Percentiles rank a stretch among this genome's conserved stretches.
phyloP scores from a whole-genome alignment of 2,797 vertebrate genomes.

The Borostomias antarcticus region DNA sequence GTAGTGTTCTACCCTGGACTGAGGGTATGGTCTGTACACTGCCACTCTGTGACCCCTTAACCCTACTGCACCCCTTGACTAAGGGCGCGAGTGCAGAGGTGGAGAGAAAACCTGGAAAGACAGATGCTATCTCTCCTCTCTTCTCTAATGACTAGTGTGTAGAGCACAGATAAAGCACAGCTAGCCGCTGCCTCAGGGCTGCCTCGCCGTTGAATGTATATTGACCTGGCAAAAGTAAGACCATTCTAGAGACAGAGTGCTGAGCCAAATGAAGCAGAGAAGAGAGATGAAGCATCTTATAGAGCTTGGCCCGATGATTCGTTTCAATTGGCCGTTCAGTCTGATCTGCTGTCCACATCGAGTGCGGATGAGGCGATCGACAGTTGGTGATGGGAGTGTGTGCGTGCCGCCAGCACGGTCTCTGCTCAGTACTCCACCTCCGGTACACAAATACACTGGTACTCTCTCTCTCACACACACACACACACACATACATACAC shows the following conservation, averaged over 20 bases:
- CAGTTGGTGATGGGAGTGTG: conserved; percentile 24
- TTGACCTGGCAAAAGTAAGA: conserved; percentile 20
- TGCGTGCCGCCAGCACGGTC: background rate
- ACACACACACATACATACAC: too few species aligned
- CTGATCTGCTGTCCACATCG: background rate
- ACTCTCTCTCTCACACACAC: conserved; percentile 4
- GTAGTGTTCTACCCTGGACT: conserved; percentile 37
- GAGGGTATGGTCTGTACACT: conserved; percentile 37
- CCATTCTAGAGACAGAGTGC: conserved; percentile 17
- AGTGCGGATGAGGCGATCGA: conserved; percentile 32
- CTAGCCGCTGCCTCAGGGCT: conserved; percentile 14
- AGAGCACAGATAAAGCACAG: conserved; percentile 40
- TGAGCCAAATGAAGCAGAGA: conserved; percentile 25
- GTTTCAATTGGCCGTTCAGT: conserved; percentile 16
- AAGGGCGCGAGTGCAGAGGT: conserved; percentile 10
- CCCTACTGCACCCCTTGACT: conserved; percentile 40
- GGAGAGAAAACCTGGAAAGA: conserved; percentile 46
- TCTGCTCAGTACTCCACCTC: conserved; percentile 24
- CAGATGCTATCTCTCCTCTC: conserved; percentile 59
- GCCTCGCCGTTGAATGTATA: conserved; percentile 18
- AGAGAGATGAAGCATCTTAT: conserved; percentile 5
- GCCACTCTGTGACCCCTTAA: conserved; percentile 46
- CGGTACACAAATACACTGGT: conserved; percentile 16
- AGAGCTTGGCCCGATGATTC: conserved; percentile 25
- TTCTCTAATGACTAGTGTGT: conserved; percentile 46